Base-by-base conservation (phyloP, 2,113 vertebrate genomes). In the Eurystomus gularis region DNA sequence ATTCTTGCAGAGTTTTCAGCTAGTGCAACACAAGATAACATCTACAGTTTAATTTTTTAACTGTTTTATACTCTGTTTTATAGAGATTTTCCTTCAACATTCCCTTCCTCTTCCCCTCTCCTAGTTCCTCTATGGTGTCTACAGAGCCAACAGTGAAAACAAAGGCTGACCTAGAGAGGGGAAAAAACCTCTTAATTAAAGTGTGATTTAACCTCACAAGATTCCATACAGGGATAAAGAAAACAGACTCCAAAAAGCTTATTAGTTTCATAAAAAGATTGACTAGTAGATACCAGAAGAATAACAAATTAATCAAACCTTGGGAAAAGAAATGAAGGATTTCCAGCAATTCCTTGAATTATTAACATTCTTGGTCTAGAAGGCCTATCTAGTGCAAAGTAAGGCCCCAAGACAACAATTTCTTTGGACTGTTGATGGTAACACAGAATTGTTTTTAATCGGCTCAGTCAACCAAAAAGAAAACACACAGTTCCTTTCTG, bases 271-370 rank as follows among this genome's bases (percentile, higher is more conserved):
- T 11, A 46, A 69, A 88, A 96, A 57, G 65, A 89, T 2, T 82
- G 86, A 75, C 76, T 40, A 39, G 31, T 4, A 89, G 88, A 93
- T 87, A 97, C 78, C 39, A 91, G 72, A 93, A 93, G 75, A 92
- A 96, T 51, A 96, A 95, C 88, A 97, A 89, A 85, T 90, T 90
- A 90, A 92, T 86, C 92, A 94, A 93, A 62, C 29, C 16, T 86
- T 58, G 77, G 62, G 68, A 94, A 93, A 90, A 91, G 35, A 94
- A 86, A 90, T 35, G 1, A 96, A 93, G 48, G 64, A 82, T 82
- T 93, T 93, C 1, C 79, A 90, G 3, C 7, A 25, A 88, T 96
- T 86, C 88, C 92, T 88, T 9, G 35, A 72, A 72, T 93, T 55
- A 84, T 24, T 90, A 60, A 82, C 72, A 75, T 94, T 92, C 83